Percentiles rank a stretch among this genome's conserved stretches.
phyloP scores from a whole-genome alignment of 2,113 vertebrate genomes.

The Pomatostomus ruficeps region DNA sequence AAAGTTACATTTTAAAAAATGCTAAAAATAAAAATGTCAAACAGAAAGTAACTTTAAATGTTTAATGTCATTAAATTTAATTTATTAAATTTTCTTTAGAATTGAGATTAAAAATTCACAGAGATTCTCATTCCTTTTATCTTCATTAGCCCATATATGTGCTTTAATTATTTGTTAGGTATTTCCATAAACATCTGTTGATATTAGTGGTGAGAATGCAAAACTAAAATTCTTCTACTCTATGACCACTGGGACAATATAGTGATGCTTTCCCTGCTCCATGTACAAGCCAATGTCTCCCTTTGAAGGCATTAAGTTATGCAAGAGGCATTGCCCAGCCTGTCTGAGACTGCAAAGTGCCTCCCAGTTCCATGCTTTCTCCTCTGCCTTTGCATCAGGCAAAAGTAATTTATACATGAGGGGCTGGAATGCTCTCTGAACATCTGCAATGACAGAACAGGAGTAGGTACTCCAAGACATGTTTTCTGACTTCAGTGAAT shows the following conservation, averaged over 20 bases:
- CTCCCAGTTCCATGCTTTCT: background rate
- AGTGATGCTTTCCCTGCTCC: background rate
- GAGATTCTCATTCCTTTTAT: background rate
- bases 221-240: background rate
- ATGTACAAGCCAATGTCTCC: rapidly evolving
- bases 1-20: background rate
- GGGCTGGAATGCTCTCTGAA: background rate
- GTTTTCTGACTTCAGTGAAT: background rate
- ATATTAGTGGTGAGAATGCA: background rate
- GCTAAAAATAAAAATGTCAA: background rate
- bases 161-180: background rate
- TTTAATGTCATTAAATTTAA: background rate
- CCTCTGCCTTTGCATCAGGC: background rate
- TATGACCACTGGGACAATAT: background rate
- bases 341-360: background rate
- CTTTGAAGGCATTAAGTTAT: background rate
- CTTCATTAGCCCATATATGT: background rate
- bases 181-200: background rate
- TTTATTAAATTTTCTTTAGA: background rate
- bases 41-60: background rate
- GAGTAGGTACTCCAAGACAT: background rate
- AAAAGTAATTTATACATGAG: background rate
- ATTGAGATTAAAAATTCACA: background rate
- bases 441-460: background rate
- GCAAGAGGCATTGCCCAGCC: background rate